Conservation (phyloP, 2,888 invertebrate species). For the Lochmaea capreae region DNA sequence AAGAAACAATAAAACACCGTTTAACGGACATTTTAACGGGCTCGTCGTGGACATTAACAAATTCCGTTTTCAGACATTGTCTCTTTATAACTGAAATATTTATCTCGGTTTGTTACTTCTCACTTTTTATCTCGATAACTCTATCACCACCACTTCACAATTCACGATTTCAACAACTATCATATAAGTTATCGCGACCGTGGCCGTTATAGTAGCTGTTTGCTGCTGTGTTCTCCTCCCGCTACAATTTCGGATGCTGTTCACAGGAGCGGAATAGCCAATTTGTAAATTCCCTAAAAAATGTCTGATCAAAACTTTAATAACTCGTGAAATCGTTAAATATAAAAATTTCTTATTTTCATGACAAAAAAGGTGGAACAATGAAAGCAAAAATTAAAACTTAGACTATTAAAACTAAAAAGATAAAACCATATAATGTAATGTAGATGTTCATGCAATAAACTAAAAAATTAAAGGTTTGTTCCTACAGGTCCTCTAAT, state of each 20-base stretch:
- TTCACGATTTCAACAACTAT: background rate
- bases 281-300: background rate
- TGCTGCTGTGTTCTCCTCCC: background rate
- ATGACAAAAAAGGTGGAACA: no score
- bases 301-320: no score
- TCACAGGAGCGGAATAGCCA: constrained; percentile 4
- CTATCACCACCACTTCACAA: background rate
- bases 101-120: background rate
- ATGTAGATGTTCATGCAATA: no score
- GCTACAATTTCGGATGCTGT: background rate
- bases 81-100: background rate
- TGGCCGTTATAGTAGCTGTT: background rate
- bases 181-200: constrained; percentile 13
- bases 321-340: no score
- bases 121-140: background rate
- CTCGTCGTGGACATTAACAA: background rate
- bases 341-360: no score
- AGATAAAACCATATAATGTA: no score
- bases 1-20: constrained; percentile 22
- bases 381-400: no score
- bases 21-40: constrained; percentile 27
- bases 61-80: constrained; percentile 1
- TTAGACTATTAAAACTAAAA: no score
- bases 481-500: no score
- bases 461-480: no score